Evolutionary conservation across 2,797 vertebrate species (phyloP).

Genomic region (Euphonia xanthogaster): DNA sequence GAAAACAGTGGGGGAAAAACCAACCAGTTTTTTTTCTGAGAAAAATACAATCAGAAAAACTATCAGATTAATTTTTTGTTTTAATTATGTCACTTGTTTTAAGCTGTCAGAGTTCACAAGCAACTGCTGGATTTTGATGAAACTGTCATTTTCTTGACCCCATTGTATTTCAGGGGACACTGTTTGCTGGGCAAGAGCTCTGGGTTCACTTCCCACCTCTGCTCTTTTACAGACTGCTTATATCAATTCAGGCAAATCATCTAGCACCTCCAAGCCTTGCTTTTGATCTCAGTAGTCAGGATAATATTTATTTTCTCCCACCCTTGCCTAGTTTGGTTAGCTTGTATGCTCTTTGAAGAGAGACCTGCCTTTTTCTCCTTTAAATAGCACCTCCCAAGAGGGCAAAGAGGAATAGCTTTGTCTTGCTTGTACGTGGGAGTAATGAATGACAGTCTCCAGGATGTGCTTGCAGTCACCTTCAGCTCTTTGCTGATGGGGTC

Average conservation of each 20-base stretch:
- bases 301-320: slow-evolving; percentile 30
- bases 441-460: not conserved
- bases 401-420: not conserved
- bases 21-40: not conserved
- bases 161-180: not conserved
- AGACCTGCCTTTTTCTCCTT: slow-evolving; percentile 8
- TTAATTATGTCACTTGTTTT: not conserved
- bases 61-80: not conserved
- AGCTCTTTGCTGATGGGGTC: not conserved
- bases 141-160: not conserved
- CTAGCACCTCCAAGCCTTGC: not conserved
- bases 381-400: slow-evolving; percentile 32
- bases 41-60: not conserved
- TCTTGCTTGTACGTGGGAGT: not conserved
- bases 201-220: not conserved
- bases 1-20: not conserved
- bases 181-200: not conserved
- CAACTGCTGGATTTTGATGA: not conserved
- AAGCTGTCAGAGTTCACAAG: not conserved
- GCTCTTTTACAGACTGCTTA: not conserved
- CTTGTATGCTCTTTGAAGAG: slow-evolving; percentile 13
- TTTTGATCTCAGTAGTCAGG: not conserved
- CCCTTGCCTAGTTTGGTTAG: slow-evolving; percentile 15
- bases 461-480: slow-evolving; percentile 17
- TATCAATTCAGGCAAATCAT: not conserved